Evolutionary conservation across 2,113 vertebrate genomes (phyloP), one percentile per base, ranked within the genome.

Genomic region (Chionodraco myersi): DNA sequence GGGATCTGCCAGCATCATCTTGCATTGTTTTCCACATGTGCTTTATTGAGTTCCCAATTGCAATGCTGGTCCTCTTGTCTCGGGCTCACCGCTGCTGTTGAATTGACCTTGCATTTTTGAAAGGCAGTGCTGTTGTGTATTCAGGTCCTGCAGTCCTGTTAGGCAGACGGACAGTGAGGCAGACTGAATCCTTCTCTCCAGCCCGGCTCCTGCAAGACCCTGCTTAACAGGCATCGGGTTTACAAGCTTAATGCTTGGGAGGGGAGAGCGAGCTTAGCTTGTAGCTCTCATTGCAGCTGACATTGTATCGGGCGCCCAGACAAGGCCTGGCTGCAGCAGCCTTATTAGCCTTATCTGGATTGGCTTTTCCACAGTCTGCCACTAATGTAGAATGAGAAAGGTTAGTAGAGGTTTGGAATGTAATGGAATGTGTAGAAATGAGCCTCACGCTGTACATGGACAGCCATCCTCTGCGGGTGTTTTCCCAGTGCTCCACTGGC

Each of bases 1-100:
- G 86, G 88, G 84, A 88, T 86, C 75, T 74, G 77, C 72, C 72
- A 48, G 68, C 67, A 68, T 64, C 61, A 8, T 87, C 77, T 84
- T 58, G 41, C 69, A 71, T 86, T 92, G 79, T 89, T 91, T 91
- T 90, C 82, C 82, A 74, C 83, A 80, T 69, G 66, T 90, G 84
- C 85, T 84, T 87, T 88, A 91, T 90, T 76, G 85, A 88, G 90
- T 88, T 90, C 84, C 86, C 84, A 89, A 88, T 93, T 91, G 91
- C 78, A 79, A 88, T 87, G 86, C 85, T 49, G 73, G 83, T 84
- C 81, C 61, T 87, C 79, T 77, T 77, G 83, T 85, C 82, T 56
- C 12, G 73, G 69, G 70, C 88, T 87, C 69, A 59, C 44, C 12
- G 65, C 83, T 83, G 79, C 80, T 64, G 80, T 72, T 67, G 87